Evolutionary conservation across 35 echinoderm and acorn worm genomes (phyloP), one percentile per base, ranked within the genome.

Genomic region (Eucidaris tribuloides): DNA sequence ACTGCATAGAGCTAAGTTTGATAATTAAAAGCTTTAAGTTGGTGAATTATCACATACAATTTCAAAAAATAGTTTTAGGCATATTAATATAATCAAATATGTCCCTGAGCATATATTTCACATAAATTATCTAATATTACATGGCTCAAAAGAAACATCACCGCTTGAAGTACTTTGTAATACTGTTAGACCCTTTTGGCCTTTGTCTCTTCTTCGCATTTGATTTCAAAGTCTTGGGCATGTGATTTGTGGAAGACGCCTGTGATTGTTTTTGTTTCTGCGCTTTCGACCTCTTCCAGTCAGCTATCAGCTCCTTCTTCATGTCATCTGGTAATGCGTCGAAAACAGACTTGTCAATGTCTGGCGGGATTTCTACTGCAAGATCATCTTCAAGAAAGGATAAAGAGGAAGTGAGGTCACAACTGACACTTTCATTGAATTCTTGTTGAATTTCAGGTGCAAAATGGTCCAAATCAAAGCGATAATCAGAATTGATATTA

Each of bases 291-390:
- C 32, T 66, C 59, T 66, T 85, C 92, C 92, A 96, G n/a, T 96
- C 72, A 23, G 39, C 62, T 28, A 81, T 56, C 19, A 96, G 45
- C 30, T 96, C 92, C 39, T 87, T 55, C 31, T 86, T 89, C 6
- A 96, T 46, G 33, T 90, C 76, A 35, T 14, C 4, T 46, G 92
- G 92, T 35, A 96, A 78, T 4, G 79, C 56, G 24, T 14, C 7
- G 42, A 96, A 96, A 19, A 90, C 80, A 2, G 65, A 56, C 32
- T 20, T 41, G 45, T 90, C 88, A 64, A 90, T 72, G 58, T 90
- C 43, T 24, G 65, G 52, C 24, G 88, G 88, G 7, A 90, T 62
- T 24, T 61, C 71, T 4, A n/a, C n/a, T n/a, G n/a, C n/a, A n/a
- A n/a, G 11, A 35, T 22, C 19, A 61, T 34, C 44, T 7, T 11